phyloP scores from a whole-genome alignment of 2,113 vertebrate species.

The Chitala chitala region DNA sequence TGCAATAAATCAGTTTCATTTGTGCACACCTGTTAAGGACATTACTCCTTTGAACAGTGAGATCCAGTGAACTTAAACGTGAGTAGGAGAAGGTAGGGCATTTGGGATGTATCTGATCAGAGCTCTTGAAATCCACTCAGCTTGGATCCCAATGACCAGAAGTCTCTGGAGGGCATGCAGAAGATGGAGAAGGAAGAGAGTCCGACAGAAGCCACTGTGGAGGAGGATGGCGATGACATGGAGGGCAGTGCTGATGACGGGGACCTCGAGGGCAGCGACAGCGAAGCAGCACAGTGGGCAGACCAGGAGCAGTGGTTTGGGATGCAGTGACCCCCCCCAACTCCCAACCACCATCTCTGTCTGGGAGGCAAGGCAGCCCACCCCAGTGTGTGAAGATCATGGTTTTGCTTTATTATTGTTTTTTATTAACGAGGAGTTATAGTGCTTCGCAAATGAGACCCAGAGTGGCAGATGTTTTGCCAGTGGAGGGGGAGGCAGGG shows the following conservation, averaged over 20 bases:
- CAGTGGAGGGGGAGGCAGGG: too few relatives aligned
- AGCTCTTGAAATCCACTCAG: conserved; percentile 47
- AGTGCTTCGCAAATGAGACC: too few relatives aligned
- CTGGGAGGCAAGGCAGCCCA: background rate
- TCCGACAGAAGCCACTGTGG: conserved; percentile 89
- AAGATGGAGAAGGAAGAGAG: conserved; percentile 99
- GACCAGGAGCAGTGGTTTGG: conserved; percentile 99
- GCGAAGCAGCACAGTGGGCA: conserved; percentile 94
- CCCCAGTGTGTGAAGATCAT: too few relatives aligned
- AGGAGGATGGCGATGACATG: conserved; percentile 97
- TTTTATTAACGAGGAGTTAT: too few relatives aligned
- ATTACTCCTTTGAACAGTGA: too few relatives aligned
- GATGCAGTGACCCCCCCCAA: conserved; percentile 74
- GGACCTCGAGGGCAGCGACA: conserved; percentile 95
- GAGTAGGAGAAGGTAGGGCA: background rate
- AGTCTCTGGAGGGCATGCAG: conserved; percentile 96
- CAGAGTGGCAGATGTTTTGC: too few relatives aligned
- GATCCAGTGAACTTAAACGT: background rate
- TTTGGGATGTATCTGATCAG: background rate
- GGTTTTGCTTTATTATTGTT: too few relatives aligned
- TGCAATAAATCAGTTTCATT: too few relatives aligned
- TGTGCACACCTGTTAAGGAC: too few relatives aligned
- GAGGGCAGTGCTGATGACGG: conserved; percentile 97
- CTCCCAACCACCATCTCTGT: background rate
- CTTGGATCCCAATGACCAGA: conserved; percentile 96